These are phyloP conservation scores for Kryphioiulus occultus DNA, from an alignment of 2,888 invertebrate species.

Conservation along the genomic window DNA sequence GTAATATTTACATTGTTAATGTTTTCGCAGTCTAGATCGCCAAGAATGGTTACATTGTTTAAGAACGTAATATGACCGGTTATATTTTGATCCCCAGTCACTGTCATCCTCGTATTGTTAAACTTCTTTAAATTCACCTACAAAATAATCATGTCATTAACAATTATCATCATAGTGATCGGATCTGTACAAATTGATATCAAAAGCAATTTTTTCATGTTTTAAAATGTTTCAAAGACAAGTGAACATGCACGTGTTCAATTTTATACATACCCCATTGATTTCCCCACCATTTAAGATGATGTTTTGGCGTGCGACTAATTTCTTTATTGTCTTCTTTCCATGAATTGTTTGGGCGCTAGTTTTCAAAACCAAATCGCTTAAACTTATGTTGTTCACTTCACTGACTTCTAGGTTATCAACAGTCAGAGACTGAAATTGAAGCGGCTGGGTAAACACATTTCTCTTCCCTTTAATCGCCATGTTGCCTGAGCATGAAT, in stretches of 20 bases:
- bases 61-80: constrained; percentile 19
- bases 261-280: constrained; percentile 17
- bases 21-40: background rate
- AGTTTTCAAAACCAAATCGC: constrained; percentile 42
- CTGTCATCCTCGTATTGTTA: background rate
- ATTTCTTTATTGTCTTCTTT: constrained; percentile 31
- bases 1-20: constrained; percentile 37
- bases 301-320: background rate
- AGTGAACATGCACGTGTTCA: background rate
- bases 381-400: constrained; percentile 43
- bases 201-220: no score
- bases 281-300: background rate
- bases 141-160: background rate
- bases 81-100: constrained; percentile 33
- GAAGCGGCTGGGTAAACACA: background rate
- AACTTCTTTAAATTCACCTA: constrained; percentile 27
- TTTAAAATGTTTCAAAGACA: no score
- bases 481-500: constrained; percentile 39
- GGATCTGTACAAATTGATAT: no score
- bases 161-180: no score
- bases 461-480: constrained; percentile 9
- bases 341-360: background rate
- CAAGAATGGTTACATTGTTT: background rate
- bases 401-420: background rate
- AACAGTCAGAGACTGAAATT: constrained; percentile 1